A percentile compares a stretch with the other conserved stretches of the same genome.
phyloP scores from a whole-genome alignment of 2,113 vertebrate species.

The Epinephelus lanceolatus region DNA sequence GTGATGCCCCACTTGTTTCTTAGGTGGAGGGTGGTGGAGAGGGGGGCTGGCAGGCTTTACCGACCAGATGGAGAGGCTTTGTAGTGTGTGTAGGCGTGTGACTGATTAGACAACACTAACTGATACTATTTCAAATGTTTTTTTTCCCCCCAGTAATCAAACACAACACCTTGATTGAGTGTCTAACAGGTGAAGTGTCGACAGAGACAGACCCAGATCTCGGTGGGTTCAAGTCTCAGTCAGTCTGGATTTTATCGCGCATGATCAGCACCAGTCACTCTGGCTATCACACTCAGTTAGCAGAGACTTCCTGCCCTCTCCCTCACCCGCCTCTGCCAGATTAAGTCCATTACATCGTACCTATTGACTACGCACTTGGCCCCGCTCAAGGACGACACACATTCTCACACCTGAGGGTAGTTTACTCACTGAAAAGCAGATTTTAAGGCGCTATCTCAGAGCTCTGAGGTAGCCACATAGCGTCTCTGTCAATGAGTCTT shows the following conservation, averaged over 20 bases:
- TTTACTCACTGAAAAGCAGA: not conserved
- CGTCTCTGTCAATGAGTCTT: conserved; percentile 32
- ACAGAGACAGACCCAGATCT: not conserved
- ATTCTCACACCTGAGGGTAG: not conserved
- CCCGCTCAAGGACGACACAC: conserved; percentile 49
- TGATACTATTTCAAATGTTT: not conserved
- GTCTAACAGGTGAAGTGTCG: not conserved
- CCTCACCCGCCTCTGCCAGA: conserved; percentile 65
- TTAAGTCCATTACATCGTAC: conserved; percentile 65
- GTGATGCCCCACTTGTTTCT: conserved; percentile 81
- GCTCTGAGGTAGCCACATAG: not conserved
- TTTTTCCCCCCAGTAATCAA: not conserved
- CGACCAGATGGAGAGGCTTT: conserved; percentile 78
- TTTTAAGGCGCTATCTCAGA: not conserved
- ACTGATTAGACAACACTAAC: conserved; percentile 46
- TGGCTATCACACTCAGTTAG: conserved; percentile 77
- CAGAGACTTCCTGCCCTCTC: conserved; percentile 69
- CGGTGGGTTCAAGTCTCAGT: not conserved
- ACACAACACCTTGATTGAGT: not conserved
- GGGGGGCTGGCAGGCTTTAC: conserved; percentile 65
- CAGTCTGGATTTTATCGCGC: conserved; percentile 26
- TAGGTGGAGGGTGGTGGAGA: conserved; percentile 53
- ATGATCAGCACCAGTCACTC: conserved; percentile 52
- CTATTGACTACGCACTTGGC: conserved; percentile 45
- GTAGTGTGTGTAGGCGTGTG: conserved; percentile 50